phyloP scores from a whole-genome alignment of 2,888 invertebrate species.

The Acanthosoma haemorrhoidale region DNA sequence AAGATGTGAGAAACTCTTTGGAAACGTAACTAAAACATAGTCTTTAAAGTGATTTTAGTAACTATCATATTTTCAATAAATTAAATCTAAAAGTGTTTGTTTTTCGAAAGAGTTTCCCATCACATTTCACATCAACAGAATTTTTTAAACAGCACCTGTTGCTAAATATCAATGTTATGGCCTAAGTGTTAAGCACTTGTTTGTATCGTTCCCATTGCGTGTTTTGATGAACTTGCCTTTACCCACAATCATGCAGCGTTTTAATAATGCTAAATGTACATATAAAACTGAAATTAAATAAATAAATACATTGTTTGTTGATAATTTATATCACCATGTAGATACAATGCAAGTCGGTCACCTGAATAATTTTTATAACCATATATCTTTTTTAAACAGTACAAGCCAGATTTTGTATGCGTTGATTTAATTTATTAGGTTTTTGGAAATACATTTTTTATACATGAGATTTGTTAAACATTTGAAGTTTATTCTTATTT shows the following conservation, averaged over 20 bases:
- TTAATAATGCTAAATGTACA: not conserved
- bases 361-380: no score
- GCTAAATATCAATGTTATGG: constrained; percentile 29
- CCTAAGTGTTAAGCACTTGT: constrained; percentile 30
- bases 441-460: no score
- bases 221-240: not conserved
- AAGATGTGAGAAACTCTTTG: constrained; percentile 11
- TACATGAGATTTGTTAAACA: no score
- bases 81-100: not conserved
- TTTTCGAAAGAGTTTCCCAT: not conserved
- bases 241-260: constrained; percentile 13
- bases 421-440: no score
- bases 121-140: not conserved
- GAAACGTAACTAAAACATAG: no score
- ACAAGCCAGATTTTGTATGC: no score
- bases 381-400: no score
- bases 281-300: not conserved
- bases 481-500: no score
- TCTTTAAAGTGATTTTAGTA: not conserved
- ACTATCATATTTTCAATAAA: not conserved
- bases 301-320: not conserved
- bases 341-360: not conserved
- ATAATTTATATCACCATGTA: no score
- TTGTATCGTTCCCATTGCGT: not conserved
- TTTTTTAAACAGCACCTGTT: constrained; percentile 12